Base-by-base conservation (phyloP, 2,113 vertebrate species). In the Myotis lucifugus region DNA sequence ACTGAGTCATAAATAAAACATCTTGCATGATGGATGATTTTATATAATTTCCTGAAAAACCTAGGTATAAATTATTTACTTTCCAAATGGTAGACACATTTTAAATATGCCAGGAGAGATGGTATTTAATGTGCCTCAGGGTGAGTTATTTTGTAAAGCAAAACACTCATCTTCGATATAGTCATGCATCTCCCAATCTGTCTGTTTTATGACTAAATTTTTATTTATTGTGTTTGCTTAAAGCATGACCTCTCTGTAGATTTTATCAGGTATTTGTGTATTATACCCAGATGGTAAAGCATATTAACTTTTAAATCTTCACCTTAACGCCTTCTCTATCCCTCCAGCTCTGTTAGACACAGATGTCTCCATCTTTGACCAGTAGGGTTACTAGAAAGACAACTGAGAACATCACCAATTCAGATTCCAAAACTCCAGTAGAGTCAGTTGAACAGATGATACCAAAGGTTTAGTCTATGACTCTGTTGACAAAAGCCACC, bases 1-100 rank as follows among this genome's bases (percentile, higher is more conserved):
- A 46, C 0, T 3, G 13, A 64, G 17, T 46, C 29, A 23, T 64
- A 66, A 76, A 81, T 72, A 93, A 82, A 78, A 59, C 42, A 66
- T 6, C 7, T 46, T 40, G 6, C 3, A 6, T 48, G 12, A 56
- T 61, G 70, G 8, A 50, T 74, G 19, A 81, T 46, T 50, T 85
- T 83, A 76, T 29, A 73, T 56, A 72, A 89, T 72, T 79, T 81
- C 85, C 72, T 77, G 37, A n/a, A 94, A 95, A 84, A 34, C 46
- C 23, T 69, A 3, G 42, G 5, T 37, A 25, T 95, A 69, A 83
- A 83, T 52, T 82, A 83, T 56, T 91, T 59, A 19, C 34, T 94
- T 88, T 91, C 56, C 76, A 92, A 93, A 56, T 29, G 52, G 29
- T 5, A 79, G 34, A 78, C 48, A 40, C 25, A 85, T 50, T 88